phyloP scores from a whole-genome alignment of 2,113 vertebrate genomes.

The Atrichornis clamosus region DNA sequence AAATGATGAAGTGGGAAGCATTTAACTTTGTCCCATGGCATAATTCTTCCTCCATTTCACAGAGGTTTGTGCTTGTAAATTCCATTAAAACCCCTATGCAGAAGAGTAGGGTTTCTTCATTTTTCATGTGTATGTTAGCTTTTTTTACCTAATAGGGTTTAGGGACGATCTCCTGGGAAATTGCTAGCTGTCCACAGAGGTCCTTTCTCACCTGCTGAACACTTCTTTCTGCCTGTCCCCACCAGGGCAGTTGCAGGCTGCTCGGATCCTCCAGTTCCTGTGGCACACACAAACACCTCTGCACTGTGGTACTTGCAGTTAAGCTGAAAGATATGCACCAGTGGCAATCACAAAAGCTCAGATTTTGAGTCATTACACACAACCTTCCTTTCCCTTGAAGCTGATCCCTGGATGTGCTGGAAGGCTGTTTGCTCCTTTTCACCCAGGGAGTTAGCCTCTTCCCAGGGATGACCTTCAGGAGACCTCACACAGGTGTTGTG shows the following conservation, averaged over 20 bases:
- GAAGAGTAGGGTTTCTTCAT: accelerated
- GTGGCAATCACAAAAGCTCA: neutral
- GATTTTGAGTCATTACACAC: neutral
- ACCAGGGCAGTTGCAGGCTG: neutral
- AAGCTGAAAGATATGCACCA: neutral
- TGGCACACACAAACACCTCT: neutral
- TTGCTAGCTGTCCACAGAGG: neutral
- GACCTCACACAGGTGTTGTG: accelerated
- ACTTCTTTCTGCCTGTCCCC: neutral
- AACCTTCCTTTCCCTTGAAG: neutral
- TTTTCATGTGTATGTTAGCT: accelerated
- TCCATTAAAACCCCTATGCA: neutral
- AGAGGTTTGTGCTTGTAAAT: neutral
- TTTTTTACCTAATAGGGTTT: neutral
- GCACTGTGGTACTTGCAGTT: neutral
- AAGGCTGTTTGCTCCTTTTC: neutral
- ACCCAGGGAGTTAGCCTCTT: neutral
- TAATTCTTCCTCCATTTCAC: neutral
- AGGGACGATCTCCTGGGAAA: neutral
- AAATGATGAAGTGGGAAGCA: neutral
- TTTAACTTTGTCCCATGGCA: neutral
- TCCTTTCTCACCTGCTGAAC: neutral
- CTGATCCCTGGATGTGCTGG: neutral
- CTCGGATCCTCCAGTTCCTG: neutral
- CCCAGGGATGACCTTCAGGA: neutral